These are phyloP conservation scores for Leptinotarsa juncta DNA, from an alignment of 2,888 invertebrate species.

Conservation along the genomic window DNA sequence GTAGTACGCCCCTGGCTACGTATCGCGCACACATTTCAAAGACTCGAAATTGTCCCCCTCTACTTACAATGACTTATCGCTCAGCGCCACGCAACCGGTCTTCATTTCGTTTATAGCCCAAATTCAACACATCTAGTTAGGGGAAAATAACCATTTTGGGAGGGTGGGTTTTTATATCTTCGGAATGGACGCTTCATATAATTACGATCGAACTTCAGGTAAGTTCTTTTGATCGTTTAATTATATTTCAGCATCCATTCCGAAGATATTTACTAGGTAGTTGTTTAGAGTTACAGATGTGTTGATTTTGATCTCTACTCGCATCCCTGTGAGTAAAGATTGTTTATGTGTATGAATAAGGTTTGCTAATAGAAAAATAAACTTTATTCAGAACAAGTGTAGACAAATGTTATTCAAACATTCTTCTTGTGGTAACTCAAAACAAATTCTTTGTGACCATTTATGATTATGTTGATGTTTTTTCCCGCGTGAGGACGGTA, in stretches of 20 bases:
- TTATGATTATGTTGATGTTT: not conserved
- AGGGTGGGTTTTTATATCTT: slow-evolving; percentile 9
- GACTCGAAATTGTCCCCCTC: not conserved
- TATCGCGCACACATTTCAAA: not conserved
- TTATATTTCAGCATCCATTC: slow-evolving; percentile 6
- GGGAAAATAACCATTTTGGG: slow-evolving; percentile 16
- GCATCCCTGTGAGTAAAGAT: not conserved
- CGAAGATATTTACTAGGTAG: not conserved
- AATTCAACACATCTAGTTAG: not conserved
- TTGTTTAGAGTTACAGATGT: not conserved
- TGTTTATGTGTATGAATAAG: not conserved
- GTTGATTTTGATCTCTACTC: not conserved
- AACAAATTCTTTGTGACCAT: not conserved
- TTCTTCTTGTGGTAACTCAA: slow-evolving; percentile 1
- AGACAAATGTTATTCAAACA: not conserved
- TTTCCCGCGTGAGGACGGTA: not conserved
- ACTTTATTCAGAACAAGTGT: not conserved
- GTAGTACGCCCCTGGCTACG: not conserved
- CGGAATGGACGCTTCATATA: slow-evolving; percentile 21
- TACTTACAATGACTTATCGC: not conserved
- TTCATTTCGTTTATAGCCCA: not conserved
- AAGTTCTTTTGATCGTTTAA: slow-evolving; percentile 22
- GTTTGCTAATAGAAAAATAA: not conserved
- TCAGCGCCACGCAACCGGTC: not conserved
- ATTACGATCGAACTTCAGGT: slow-evolving; percentile 23